Base-by-base conservation (phyloP, 2,113 vertebrate species). In the Phyllopteryx taeniolatus region DNA sequence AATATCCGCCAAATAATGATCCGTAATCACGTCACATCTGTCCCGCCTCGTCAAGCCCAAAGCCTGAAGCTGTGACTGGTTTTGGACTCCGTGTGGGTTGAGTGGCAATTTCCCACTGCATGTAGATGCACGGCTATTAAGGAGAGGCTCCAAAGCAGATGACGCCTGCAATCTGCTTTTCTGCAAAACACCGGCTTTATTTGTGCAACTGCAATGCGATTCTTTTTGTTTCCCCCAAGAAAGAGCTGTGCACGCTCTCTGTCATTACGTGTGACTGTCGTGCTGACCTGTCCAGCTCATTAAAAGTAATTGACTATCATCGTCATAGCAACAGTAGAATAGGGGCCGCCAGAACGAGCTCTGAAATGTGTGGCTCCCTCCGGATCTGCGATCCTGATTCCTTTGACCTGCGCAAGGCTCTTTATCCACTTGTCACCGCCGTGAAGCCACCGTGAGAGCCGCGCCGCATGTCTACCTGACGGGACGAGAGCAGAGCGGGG, bases 311-410 rank as follows among this genome's bases (percentile, higher is more conserved):
- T 71, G 75, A 79, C 72, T 43, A 63, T n/a, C 63, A 78, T 85
- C 35, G 76, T 78, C 88, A 88, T 88, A 79, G 83, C 79, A 89
- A 89, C 87, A 69, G 49, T 35, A 9, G 49, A 72, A 74, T 75
- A 81, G 8, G 67, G 67, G 64, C 65, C 71, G 67, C 54, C n/a
- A 15, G 63, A 27, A 65, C n/a, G 8, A 65, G 42, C n/a, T 15
- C 43, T 7, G 27, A 27, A 8, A 46, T 47, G 13, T 20, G n/a
- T 47, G 14, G 42, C 39, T 77, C 22, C 74, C 7, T 71, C 56
- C 65, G 75, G 69, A 49, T 46, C 68, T 6, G 57, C 6, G 8
- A 19, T 78, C 53, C 20, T 69, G 68, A 79, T 78, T 69, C 39
- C 69, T 44, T 0, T 85, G 76, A 87, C 78, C 84, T 68, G 63